Base-by-base conservation (phyloP, 2,113 vertebrate species). In the Archilochus colubris region DNA sequence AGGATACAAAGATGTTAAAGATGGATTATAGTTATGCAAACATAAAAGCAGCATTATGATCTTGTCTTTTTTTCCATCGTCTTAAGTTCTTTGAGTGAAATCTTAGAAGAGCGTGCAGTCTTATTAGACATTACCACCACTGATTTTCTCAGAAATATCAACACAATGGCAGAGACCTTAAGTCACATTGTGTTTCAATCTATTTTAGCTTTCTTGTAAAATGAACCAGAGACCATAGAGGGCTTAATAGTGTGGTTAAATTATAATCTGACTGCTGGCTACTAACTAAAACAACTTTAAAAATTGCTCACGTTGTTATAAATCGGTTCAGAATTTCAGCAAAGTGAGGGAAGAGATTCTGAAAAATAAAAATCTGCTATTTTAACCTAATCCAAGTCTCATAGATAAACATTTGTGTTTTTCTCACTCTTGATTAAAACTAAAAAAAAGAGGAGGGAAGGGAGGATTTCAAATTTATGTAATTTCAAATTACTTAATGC, bases 131-230 rank as follows among this genome's bases (percentile, higher is more conserved):
- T 43, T 92, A 89, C 78, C 58, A 53, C 14, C 59, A 69, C 21
- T 44, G 62, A 40, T 93, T 94, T 96, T 91, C 68, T 81, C 54
- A 68, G 55, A 85, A 97, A 91, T 50, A 80, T 43, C 61, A 93
- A 75, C 63, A 86, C 24, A 93, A 88, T 17, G 20, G 31, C 53
- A 72, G 76, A 97, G 62, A 84, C 14, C 28, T 66, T 86, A 90
- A 69, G 16, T 87, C 22, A 62, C 3, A 20, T 73, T 95, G n/a
- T 58, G 91, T 92, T 91, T 83, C 79, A 91, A 64, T 92, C 38
- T 63, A 80, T 77, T 76, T 94, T 85, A 75, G 10, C n/a, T 89
- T 90, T 97, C 50, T 82, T 91, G 27, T 72, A 91, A 96, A 94
- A 97, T 51, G 18, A 92, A 51, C 63, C 88, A 40, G 40, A 40